These are phyloP conservation scores for Notarius quadriscutis DNA, from an alignment of 2,113 vertebrate genomes.

Conservation along the genomic window DNA sequence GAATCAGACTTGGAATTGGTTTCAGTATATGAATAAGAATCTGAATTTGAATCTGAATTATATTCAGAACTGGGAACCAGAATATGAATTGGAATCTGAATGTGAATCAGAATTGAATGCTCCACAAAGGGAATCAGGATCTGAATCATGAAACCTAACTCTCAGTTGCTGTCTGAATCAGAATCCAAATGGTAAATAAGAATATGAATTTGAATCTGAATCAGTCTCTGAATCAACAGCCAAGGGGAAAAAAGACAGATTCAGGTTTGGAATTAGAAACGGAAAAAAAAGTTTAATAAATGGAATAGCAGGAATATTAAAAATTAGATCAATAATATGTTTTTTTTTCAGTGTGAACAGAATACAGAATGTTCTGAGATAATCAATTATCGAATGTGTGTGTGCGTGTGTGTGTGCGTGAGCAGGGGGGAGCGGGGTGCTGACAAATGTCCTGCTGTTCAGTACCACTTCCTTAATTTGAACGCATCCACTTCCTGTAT, in stretches of 20 bases:
- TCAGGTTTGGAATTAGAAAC: background rate
- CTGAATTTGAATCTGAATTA: background rate
- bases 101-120: background rate
- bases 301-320: background rate
- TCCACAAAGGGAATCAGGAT: background rate
- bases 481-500: constrained; percentile 54
- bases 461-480: constrained; percentile 27
- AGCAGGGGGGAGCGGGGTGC: background rate
- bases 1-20: no score
- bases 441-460: background rate
- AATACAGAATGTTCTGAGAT: background rate
- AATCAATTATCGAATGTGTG: background rate
- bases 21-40: no score
- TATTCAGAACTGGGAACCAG: background rate
- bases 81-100: background rate
- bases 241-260: background rate
- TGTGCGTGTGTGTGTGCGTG: background rate
- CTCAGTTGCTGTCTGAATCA: background rate
- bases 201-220: background rate
- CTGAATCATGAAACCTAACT: background rate
- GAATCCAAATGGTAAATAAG: background rate
- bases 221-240: background rate
- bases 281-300: background rate
- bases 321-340: background rate
- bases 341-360: background rate